Evolutionary conservation across 1,140 invertebrate species (phyloP), one percentile per base, ranked within the genome.

Genomic region (Melitaea cinxia): DNA sequence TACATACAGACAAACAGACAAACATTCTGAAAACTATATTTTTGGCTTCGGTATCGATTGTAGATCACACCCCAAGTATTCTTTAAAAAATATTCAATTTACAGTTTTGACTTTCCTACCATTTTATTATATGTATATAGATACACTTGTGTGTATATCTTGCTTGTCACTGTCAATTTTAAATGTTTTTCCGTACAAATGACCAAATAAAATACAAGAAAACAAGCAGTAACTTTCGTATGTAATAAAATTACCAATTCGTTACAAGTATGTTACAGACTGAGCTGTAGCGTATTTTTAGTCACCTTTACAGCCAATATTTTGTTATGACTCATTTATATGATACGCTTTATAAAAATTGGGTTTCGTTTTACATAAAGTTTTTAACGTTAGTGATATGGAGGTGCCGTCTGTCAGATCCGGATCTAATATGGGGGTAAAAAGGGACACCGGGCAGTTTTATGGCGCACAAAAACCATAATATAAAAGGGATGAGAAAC

Each of bases 281-380:
- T 17, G 17, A 7, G 37, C 6, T 24, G 30, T 19, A 19, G n/a
- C 17, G n/a, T 55, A 39, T 39, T 55, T 42, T 55, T 39, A 55
- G 53, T 26, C 33, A 55, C 15, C 17, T 50, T 58, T 37, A 30
- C 45, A 33, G 15, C 42, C 37, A 42, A 42, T 42, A 42, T n/a
- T 15, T 2, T 37, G 35, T 6, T 42, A 17, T 42, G 37, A 19
- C 15, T 42, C 37, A 17, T 42, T 42, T 42, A 42, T 42, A 42
- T 19, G 37, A 42, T 7, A 42, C 35, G n/a, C 14, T n/a, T 17
- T 17, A 42, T 17, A 42, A 42, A 15, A 42, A 12, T 33, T n/a
- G 1, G 30, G 30, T 33, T n/a, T 10, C 30, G 30, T 33, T 33
- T 6, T 39, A 9, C 30, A 15, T 42, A 42, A 17, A 6, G 6